Conservation (phyloP, 2,888 invertebrate species). For the Plagodis dolabraria region DNA sequence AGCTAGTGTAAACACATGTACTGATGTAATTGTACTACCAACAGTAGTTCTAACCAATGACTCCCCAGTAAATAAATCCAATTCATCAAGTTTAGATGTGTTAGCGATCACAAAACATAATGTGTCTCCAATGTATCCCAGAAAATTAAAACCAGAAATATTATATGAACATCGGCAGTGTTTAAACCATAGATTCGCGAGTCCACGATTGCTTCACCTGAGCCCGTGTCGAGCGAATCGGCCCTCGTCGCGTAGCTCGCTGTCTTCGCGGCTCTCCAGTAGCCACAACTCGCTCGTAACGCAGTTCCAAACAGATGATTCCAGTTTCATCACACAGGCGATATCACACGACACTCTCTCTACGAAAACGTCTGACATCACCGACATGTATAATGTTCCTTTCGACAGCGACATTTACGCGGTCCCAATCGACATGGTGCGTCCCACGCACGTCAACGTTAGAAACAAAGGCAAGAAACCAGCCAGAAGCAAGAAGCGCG, state of each 20-base stretch:
- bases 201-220: slow-evolving; percentile 83
- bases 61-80: slow-evolving; percentile 43
- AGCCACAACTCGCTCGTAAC: slow-evolving; percentile 93
- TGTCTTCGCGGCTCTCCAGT: slow-evolving; percentile 91
- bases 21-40: slow-evolving; percentile 58
- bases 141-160: slow-evolving; percentile 68
- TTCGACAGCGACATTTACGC: slow-evolving; percentile 95
- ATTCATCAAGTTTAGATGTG: slow-evolving; percentile 45
- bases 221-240: slow-evolving; percentile 86
- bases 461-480: slow-evolving; percentile 71
- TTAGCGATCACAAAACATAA: slow-evolving; percentile 53
- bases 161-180: slow-evolving; percentile 74
- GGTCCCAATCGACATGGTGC: slow-evolving; percentile 92
- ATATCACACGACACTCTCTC: slow-evolving; percentile 93
- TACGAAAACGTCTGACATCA: slow-evolving; percentile 89
- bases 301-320: slow-evolving; percentile 92
- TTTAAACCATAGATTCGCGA: slow-evolving; percentile 72
- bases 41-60: slow-evolving; percentile 58
- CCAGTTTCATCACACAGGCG: slow-evolving; percentile 94
- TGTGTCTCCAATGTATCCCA: slow-evolving; percentile 69
- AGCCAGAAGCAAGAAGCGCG: slow-evolving; percentile 71
- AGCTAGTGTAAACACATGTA: slow-evolving; percentile 51
- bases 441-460: slow-evolving; percentile 77
- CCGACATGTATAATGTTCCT: slow-evolving; percentile 94
- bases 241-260: slow-evolving; percentile 90